Evolutionary conservation across 2,113 vertebrate genomes (phyloP).

Genomic region (Trinectes maculatus): DNA sequence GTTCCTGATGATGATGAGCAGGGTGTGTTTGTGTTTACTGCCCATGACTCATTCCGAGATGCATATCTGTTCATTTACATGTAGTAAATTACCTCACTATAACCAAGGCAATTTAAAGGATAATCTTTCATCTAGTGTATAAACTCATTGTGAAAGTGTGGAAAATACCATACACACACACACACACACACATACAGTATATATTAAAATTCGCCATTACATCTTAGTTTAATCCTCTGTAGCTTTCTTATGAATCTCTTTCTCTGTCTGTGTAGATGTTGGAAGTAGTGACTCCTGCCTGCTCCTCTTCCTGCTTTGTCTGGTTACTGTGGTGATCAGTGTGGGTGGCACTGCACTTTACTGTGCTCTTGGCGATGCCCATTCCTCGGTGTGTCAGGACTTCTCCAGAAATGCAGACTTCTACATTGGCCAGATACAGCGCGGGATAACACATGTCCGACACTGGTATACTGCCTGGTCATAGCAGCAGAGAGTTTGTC

Average conservation of each 20-base stretch:
- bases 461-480: constrained; percentile 87
- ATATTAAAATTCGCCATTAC: not conserved
- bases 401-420: constrained; percentile 94
- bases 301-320: constrained; percentile 91
- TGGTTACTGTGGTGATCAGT: constrained; percentile 95
- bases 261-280: constrained; percentile 84
- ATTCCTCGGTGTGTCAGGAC: constrained; percentile 93
- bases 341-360: constrained; percentile 96
- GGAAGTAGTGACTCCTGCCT: constrained; percentile 91
- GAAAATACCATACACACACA: not conserved
- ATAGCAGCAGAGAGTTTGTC: constrained; percentile 70
- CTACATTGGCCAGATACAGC: constrained; percentile 89
- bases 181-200: too few relatives aligned
- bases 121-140: not conserved
- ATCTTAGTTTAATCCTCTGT: not conserved
- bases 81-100: not conserved
- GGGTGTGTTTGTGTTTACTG: constrained; percentile 77
- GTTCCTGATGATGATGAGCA: constrained; percentile 91
- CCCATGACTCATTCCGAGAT: not conserved
- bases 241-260: not conserved
- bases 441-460: constrained; percentile 86
- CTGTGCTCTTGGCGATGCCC: constrained; percentile 91
- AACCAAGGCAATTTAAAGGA: not conserved
- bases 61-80: not conserved
- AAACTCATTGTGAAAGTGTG: constrained; percentile 1